A percentile compares a stretch with the other conserved stretches of the same genome.
Evolutionary conservation across 1,140 invertebrate species (phyloP).

Genomic region (Halesus radiatus): DNA sequence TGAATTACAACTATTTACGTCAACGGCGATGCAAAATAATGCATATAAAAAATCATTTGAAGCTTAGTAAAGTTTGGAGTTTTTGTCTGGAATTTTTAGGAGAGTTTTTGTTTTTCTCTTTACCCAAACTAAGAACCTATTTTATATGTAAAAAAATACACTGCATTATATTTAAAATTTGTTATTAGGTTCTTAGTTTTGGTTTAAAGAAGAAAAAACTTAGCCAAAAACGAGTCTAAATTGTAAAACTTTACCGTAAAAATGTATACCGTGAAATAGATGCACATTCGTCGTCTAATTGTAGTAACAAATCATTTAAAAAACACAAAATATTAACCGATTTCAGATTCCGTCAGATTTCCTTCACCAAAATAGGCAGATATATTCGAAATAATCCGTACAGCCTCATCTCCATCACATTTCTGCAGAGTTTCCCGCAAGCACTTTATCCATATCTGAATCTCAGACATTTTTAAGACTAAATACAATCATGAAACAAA

Average conservation of each 20-base stretch:
- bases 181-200: no score
- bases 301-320: background rate
- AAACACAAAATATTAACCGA: background rate
- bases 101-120: no score
- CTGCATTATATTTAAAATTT: no score
- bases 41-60: no score
- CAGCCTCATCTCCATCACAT: conserved; percentile 9
- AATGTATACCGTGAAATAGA: background rate
- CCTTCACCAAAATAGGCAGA: background rate
- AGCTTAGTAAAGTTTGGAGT: no score
- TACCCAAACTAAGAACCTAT: no score
- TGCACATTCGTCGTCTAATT: background rate
- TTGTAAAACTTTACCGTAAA: no score
- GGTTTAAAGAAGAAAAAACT: background rate
- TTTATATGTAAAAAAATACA: no score
- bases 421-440: background rate
- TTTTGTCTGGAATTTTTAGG: no score
- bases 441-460: conserved; percentile 2
- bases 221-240: background rate
- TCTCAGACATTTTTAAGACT: conserved; percentile 11
- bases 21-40: no score
- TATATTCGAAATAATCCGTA: conserved; percentile 20
- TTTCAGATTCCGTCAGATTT: background rate
- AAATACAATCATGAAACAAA: background rate
- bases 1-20: no score